Evolutionary conservation across 2,888 invertebrate genomes (phyloP).

Genomic region (Thyatira batis): DNA sequence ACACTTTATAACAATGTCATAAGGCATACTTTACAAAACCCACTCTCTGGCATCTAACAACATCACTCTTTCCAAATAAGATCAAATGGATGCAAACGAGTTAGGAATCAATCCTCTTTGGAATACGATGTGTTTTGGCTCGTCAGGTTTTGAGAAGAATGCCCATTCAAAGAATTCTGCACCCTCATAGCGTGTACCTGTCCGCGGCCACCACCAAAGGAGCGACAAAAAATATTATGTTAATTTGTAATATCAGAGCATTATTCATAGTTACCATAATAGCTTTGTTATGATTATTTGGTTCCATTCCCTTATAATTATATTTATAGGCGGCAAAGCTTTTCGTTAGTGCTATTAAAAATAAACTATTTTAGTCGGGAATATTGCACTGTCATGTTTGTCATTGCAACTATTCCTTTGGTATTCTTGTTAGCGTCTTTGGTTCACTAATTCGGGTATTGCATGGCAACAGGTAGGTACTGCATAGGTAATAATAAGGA

Average conservation of each 20-base stretch:
- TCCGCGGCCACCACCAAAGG: slow-evolving; percentile 78
- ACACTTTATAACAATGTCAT: slow-evolving; percentile 26
- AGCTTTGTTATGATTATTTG: slow-evolving; percentile 79
- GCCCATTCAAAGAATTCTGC: slow-evolving; percentile 81
- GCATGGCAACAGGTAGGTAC: slow-evolving; percentile 7
- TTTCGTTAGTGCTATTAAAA: slow-evolving; percentile 32
- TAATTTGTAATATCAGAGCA: slow-evolving; percentile 75
- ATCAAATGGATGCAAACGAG: slow-evolving; percentile 16
- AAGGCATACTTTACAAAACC: slow-evolving; percentile 30
- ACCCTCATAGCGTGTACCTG: slow-evolving; percentile 80
- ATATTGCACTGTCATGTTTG: slow-evolving; percentile 52
- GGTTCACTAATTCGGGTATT: neutral
- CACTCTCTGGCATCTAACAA: neutral
- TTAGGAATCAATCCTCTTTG: slow-evolving; percentile 24
- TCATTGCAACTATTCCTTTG: slow-evolving; percentile 31
- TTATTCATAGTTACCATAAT: slow-evolving; percentile 78
- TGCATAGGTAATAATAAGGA: slow-evolving; percentile 8
- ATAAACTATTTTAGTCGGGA: slow-evolving; percentile 43
- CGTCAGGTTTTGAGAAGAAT: slow-evolving; percentile 33
- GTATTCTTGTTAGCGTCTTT: slow-evolving; percentile 7
- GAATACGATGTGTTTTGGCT: slow-evolving; percentile 28
- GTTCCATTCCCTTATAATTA: slow-evolving; percentile 60
- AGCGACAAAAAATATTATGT: slow-evolving; percentile 78
- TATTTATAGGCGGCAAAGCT: slow-evolving; percentile 50
- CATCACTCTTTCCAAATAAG: slow-evolving; percentile 29